These are phyloP conservation scores for Latrodectus elegans DNA, from an alignment of 2,888 invertebrate genomes.

Conservation along the genomic window DNA sequence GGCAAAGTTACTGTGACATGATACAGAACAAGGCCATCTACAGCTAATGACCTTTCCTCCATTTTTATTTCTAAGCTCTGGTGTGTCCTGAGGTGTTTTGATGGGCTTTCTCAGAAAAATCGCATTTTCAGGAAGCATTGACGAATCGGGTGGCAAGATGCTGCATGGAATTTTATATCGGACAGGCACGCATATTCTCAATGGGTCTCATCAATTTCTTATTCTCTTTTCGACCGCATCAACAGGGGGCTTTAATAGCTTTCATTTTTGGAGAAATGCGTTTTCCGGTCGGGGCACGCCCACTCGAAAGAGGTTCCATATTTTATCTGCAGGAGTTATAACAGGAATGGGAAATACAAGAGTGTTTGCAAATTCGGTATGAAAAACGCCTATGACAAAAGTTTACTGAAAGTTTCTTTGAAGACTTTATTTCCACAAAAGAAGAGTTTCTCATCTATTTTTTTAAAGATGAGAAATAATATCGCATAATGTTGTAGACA, in stretches of 20 bases:
- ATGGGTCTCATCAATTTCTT: slow-evolving; percentile 15
- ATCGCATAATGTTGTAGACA: too few relatives aligned
- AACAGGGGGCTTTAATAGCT: slow-evolving; percentile 25
- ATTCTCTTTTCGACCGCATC: background rate
- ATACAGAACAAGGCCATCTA: background rate
- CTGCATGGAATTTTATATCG: slow-evolving; percentile 15
- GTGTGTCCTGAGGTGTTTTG: slow-evolving; percentile 1
- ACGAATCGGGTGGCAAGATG: background rate
- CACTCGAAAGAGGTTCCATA: background rate
- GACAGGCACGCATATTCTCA: slow-evolving; percentile 6
- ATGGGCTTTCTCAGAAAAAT: slow-evolving; percentile 3
- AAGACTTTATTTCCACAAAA: too few relatives aligned
- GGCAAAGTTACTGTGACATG: background rate
- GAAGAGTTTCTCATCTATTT: too few relatives aligned
- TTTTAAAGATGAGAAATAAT: too few relatives aligned
- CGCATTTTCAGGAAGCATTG: background rate
- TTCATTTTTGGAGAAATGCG: slow-evolving; percentile 11
- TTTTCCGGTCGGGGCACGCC: slow-evolving; percentile 11
- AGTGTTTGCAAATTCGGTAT: background rate
- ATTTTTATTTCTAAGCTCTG: background rate
- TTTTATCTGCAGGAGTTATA: slow-evolving; percentile 2
- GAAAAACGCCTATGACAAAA: too few relatives aligned
- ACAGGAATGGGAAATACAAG: background rate
- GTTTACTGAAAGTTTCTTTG: too few relatives aligned
- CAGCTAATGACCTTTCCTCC: background rate